Percentiles rank a stretch among this genome's conserved stretches.
These are phyloP conservation scores for Drosophila tanythrix DNA, from an alignment of 2,888 invertebrate genomes.

Conservation along the genomic window DNA sequence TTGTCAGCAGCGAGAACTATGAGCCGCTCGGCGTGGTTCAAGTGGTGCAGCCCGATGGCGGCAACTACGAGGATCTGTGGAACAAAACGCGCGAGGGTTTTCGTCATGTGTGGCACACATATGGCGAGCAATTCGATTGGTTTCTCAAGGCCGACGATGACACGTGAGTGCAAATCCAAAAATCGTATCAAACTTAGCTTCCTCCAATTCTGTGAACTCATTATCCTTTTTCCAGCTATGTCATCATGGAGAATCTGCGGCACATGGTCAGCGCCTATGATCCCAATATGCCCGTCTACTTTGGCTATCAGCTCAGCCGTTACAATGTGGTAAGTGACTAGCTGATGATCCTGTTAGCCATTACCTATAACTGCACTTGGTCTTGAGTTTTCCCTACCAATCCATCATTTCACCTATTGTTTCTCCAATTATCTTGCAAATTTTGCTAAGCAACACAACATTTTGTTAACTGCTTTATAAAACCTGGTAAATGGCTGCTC, in stretches of 20 bases:
- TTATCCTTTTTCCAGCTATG: conserved; percentile 88
- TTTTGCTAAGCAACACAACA: background rate
- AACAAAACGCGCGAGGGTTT: conserved; percentile 98
- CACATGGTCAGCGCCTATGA: conserved; percentile 92
- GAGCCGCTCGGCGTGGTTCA: conserved; percentile 90
- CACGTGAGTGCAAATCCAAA: conserved; percentile 90
- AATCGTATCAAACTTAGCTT: background rate
- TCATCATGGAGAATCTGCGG: conserved; percentile 97
- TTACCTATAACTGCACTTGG: background rate
- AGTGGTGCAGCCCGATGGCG: conserved; percentile 92
- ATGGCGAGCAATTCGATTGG: conserved; percentile 95
- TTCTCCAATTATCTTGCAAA: conserved; percentile 46
- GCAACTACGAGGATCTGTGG: conserved; percentile 92
- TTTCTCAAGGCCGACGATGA: conserved; percentile 99
- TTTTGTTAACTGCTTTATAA: conserved; percentile 13
- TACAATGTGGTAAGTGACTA: conserved; percentile 75
- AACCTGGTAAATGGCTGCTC: conserved; percentile 8
- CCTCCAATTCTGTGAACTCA: background rate
- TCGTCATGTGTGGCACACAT: conserved; percentile 92
- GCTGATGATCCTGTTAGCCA: background rate
- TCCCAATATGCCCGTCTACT: conserved; percentile 91
- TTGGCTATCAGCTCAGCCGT: conserved; percentile 90
- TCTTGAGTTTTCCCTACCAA: conserved; percentile 13
- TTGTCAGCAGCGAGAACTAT: conserved; percentile 93
- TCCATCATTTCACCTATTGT: conserved; percentile 15